phyloP scores from a whole-genome alignment of 2,113 vertebrate species.

The Verasper variegatus region DNA sequence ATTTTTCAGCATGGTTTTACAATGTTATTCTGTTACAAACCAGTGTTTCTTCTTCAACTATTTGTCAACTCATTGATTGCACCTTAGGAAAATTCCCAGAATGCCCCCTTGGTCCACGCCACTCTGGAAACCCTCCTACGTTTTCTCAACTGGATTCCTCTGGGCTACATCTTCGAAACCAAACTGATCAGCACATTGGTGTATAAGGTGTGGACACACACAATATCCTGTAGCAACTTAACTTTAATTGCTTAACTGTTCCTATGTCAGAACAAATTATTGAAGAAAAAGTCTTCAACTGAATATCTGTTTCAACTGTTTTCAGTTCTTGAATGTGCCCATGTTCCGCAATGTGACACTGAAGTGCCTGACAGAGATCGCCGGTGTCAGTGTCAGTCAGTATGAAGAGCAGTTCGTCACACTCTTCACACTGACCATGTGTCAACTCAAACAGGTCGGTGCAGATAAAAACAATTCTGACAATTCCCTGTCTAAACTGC shows the following conservation, averaged over 20 bases:
- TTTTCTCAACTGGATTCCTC: constrained; percentile 99
- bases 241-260: neutral
- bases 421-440: constrained; percentile 98
- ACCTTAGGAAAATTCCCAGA: constrained; percentile 97
- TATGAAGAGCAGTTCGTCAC: constrained; percentile 99
- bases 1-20: neutral
- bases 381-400: constrained; percentile 97
- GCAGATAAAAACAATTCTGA: neutral
- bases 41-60: neutral
- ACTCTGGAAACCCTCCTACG: constrained; percentile 96
- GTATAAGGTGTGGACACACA: constrained; percentile 89
- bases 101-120: constrained; percentile 96
- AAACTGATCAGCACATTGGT: constrained; percentile 99
- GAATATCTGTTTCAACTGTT: neutral
- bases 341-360: constrained; percentile 99
- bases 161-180: constrained; percentile 99
- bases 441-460: constrained; percentile 96
- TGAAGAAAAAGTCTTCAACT: neutral
- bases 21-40: fast-evolving
- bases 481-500: neutral
- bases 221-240: neutral
- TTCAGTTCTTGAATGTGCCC: constrained; percentile 96
- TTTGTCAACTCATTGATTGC: constrained; percentile 33
- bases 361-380: constrained; percentile 99
- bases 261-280: neutral